These are phyloP conservation scores for Sebastes fasciatus DNA, from an alignment of 2,113 vertebrate genomes.

Conservation along the genomic window DNA sequence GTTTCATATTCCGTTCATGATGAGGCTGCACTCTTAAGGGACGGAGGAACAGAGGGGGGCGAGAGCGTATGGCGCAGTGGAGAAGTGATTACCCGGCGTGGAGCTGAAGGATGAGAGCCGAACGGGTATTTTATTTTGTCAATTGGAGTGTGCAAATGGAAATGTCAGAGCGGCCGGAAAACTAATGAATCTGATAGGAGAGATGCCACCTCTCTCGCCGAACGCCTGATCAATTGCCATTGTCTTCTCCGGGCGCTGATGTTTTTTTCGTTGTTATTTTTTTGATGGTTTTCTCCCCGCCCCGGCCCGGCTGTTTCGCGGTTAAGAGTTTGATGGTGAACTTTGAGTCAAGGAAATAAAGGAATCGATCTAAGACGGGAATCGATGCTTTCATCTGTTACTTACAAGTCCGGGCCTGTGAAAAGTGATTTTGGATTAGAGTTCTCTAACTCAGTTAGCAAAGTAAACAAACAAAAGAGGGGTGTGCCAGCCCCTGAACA, in stretches of 20 bases:
- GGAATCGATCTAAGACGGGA: slow-evolving; percentile 58
- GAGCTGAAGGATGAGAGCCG: slow-evolving; percentile 75
- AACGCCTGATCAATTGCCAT: slow-evolving; percentile 79
- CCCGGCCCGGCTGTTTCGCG: slow-evolving; percentile 40
- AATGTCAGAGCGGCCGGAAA: slow-evolving; percentile 81
- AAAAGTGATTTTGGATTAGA: slow-evolving; percentile 60
- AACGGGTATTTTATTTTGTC: slow-evolving; percentile 84
- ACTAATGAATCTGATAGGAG: slow-evolving; percentile 85
- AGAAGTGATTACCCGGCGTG: slow-evolving; percentile 77
- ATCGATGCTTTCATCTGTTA: slow-evolving; percentile 74
- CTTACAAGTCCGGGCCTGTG: slow-evolving; percentile 59
- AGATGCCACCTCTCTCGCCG: slow-evolving; percentile 65
- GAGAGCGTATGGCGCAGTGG: slow-evolving; percentile 40
- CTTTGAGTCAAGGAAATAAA: slow-evolving; percentile 72
- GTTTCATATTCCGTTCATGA: slow-evolving; percentile 53
- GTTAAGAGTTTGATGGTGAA: slow-evolving; percentile 71
- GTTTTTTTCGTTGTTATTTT: slow-evolving; percentile 67
- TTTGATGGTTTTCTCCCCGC: slow-evolving; percentile 66
- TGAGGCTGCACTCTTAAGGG: slow-evolving; percentile 49
- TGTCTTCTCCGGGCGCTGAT: slow-evolving; percentile 64
- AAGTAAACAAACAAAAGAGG: slow-evolving; percentile 51
- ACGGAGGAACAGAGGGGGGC: slow-evolving; percentile 16
- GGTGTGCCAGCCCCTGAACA: slow-evolving; percentile 6
- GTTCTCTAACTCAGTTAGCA: slow-evolving; percentile 46
- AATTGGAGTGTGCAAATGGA: slow-evolving; percentile 86